Evolutionary conservation across 2,113 vertebrate species (phyloP), one percentile per base, ranked within the genome.

Genomic region (Lipotes vexillifer): DNA sequence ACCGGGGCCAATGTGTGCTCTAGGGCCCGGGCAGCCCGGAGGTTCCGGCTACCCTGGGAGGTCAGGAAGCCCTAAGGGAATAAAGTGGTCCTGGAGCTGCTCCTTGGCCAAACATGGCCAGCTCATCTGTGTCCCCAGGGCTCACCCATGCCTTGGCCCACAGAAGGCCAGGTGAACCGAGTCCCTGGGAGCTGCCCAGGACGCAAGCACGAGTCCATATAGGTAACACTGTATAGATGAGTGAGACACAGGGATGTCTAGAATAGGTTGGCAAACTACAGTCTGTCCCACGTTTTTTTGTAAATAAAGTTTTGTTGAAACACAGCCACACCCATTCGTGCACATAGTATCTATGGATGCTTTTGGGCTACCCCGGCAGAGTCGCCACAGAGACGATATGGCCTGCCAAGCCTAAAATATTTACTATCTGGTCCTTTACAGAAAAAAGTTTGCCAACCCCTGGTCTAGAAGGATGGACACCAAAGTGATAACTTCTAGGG

Each of bases 1-100:
- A 99, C 99, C 0, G 98, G 99, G n/a, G 98, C 98, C 5, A 99
- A 98, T 68, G 99, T 99, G 97, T 98, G 99, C 84, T 99, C 99
- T 29, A 99, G 91, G 0, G 99, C 99, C 0, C 75, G 49, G 0
- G 98, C 98, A 0, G 98, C 98, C 36, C 99, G 99, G 78, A 98
- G 83, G 2, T 99, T 98, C 95, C 98, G 98, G 96, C 98, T 99
- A 11, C 99, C 99, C 0, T 96, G 98, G 1, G 98, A 97, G 0
- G 98, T 99, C 97, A 99, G 98, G 89, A 99, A 99, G 94, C 99
- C 99, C 99, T 99, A 95, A 21, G 31, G 63, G 71, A 82, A 93
- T 20, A 96, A 55, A 83, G 68, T 3, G 17, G 46, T 46, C 75
- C 69, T 69, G 23, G 59, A 29, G n/a, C 46, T 68, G 55, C 41